Conservation (phyloP, 2,888 invertebrate genomes). For the Gandaritis pyraliata region DNA sequence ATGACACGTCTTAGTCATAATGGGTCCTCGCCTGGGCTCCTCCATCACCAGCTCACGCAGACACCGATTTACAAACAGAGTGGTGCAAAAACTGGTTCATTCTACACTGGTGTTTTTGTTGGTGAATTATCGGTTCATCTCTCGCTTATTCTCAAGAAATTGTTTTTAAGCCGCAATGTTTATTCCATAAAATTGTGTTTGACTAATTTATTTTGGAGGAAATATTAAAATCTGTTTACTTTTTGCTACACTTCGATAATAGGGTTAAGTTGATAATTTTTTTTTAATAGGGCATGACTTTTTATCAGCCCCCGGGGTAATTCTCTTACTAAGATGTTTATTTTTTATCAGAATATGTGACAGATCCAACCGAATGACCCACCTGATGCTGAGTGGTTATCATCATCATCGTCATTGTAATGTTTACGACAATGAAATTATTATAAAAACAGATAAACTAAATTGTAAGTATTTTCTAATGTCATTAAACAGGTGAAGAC, state of each 20-base stretch:
- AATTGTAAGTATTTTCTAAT: too few relatives aligned
- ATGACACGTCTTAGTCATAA: constrained; percentile 33
- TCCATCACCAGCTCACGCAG: not conserved
- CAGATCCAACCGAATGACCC: too few relatives aligned
- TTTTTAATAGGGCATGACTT: too few relatives aligned
- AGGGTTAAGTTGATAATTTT: constrained; percentile 9
- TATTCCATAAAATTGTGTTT: constrained; percentile 34
- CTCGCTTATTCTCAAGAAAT: constrained; percentile 26
- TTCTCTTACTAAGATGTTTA: too few relatives aligned
- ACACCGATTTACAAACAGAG: not conserved
- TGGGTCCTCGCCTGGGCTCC: constrained; percentile 27
- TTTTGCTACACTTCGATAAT: constrained; percentile 14
- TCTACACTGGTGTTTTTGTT: constrained; percentile 9
- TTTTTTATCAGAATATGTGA: too few relatives aligned
- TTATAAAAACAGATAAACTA: too few relatives aligned
- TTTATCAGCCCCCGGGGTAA: too few relatives aligned
- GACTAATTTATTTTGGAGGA: constrained; percentile 21
- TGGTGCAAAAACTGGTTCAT: not conserved
- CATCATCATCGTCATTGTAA: too few relatives aligned
- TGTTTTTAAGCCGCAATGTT: constrained; percentile 35
- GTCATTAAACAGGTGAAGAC: too few relatives aligned
- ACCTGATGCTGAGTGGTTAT: too few relatives aligned
- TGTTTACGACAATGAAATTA: too few relatives aligned
- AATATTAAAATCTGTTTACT: constrained; percentile 26
- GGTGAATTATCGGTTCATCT: constrained; percentile 24